Evolutionary conservation across 1,140 invertebrate genomes (phyloP).

Genomic region (Tribolium madens): DNA sequence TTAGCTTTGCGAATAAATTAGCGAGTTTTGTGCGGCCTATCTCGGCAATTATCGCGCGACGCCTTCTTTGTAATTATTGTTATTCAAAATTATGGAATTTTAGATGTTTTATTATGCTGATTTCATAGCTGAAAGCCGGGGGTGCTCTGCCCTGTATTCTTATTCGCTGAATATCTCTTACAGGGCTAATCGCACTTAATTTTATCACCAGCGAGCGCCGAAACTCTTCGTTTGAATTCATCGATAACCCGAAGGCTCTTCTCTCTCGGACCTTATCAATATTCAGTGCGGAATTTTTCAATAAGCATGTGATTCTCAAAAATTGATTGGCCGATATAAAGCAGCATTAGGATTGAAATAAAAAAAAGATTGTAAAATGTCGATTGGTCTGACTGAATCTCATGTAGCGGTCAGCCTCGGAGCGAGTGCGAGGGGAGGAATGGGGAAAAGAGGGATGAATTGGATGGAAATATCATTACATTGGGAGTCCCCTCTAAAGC

Average conservation of each 20-base stretch:
- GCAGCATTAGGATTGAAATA: constrained; percentile 51
- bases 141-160: constrained; percentile 53
- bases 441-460: constrained; percentile 51
- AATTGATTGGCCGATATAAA: constrained; percentile 60
- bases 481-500: constrained; percentile 61
- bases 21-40: constrained; percentile 63
- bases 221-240: too few species aligned
- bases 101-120: constrained; percentile 64
- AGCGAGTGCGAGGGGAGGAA: constrained; percentile 14
- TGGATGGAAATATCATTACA: constrained; percentile 66
- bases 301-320: constrained; percentile 47
- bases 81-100: constrained; percentile 65
- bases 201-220: too few species aligned
- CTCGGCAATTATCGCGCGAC: constrained; percentile 64
- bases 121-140: constrained; percentile 59
- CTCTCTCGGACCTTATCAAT: constrained; percentile 39
- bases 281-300: constrained; percentile 40
- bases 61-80: constrained; percentile 64
- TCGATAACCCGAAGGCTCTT: background rate
- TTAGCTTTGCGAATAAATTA: constrained; percentile 65
- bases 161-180: constrained; percentile 55
- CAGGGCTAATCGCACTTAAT: constrained; percentile 35
- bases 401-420: constrained; percentile 47
- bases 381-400: constrained; percentile 56
- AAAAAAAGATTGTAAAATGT: constrained; percentile 59